A percentile compares a stretch with the other conserved stretches of the same genome.
These are phyloP conservation scores for Lytechinus variegatus DNA, from an alignment of 35 echinoderm and acorn worm genomes.

Conservation along the genomic window DNA sequence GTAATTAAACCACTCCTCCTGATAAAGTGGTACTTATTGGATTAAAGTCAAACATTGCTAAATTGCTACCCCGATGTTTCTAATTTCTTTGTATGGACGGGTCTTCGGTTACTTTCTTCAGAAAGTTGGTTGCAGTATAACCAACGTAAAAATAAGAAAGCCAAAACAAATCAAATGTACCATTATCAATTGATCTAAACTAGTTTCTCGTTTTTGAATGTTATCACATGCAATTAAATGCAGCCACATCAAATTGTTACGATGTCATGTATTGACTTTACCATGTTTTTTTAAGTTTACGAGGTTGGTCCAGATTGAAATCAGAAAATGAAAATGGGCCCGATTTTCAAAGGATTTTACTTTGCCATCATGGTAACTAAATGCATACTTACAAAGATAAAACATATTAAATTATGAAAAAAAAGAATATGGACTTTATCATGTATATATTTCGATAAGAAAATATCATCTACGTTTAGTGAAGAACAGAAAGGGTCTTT, in stretches of 20 bases:
- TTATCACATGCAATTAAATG: neutral
- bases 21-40: neutral
- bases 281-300: neutral
- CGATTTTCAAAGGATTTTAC: too few species aligned
- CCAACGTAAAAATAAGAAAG: neutral
- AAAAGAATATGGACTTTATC: neutral
- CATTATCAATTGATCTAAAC: neutral
- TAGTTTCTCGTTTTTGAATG: neutral
- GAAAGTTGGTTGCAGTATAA: neutral
- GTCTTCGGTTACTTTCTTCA: neutral
- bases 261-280: too few species aligned
- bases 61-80: neutral
- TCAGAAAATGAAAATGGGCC: neutral
- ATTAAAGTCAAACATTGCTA: neutral
- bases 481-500: neutral
- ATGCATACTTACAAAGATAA: too few species aligned
- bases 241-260: neutral
- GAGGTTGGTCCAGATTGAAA: neutral
- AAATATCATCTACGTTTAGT: too few species aligned
- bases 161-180: neutral
- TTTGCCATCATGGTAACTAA: too few species aligned
- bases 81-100: neutral
- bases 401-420: neutral
- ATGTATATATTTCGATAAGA: neutral
- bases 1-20: neutral